Percentiles rank a stretch among this genome's conserved stretches.
Conservation (phyloP, 2,113 vertebrate species). For the Takifugu flavidus region DNA sequence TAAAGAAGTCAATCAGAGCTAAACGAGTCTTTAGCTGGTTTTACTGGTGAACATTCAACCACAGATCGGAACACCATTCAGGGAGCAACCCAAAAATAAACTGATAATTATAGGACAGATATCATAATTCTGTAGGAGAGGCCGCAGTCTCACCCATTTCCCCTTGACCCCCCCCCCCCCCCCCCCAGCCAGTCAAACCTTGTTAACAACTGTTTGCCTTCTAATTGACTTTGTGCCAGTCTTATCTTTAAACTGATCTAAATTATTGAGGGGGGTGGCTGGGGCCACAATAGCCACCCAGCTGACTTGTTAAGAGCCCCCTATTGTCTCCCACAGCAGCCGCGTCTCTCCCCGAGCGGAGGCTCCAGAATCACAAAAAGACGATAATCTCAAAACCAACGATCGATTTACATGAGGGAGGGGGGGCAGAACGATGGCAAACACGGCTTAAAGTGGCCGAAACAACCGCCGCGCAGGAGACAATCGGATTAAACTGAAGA, state of each 20-base stretch:
- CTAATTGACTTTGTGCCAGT: constrained; percentile 13
- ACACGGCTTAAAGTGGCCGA: background rate
- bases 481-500: background rate
- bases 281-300: constrained; percentile 50
- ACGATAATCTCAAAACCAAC: constrained; percentile 52
- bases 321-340: constrained; percentile 45
- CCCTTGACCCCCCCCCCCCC: background rate
- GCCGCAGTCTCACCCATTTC: background rate
- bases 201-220: constrained; percentile 22
- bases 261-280: constrained; percentile 6
- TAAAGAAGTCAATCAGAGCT: constrained; percentile 30
- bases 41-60: too few species aligned
- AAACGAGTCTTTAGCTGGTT: constrained; percentile 4
- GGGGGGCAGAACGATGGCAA: constrained; percentile 12
- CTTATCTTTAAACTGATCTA: constrained; percentile 36
- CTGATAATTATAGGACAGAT: background rate
- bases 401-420: constrained; percentile 51
- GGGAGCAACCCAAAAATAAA: too few species aligned
- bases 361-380: constrained; percentile 47
- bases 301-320: constrained; percentile 47
- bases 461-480: background rate
- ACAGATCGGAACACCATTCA: too few species aligned
- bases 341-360: constrained; percentile 42
- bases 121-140: background rate
- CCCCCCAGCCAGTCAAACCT: background rate